Percentiles rank a stretch among this genome's conserved stretches.
phyloP scores from a whole-genome alignment of 2,113 vertebrate species.

The Xerus inauris region DNA sequence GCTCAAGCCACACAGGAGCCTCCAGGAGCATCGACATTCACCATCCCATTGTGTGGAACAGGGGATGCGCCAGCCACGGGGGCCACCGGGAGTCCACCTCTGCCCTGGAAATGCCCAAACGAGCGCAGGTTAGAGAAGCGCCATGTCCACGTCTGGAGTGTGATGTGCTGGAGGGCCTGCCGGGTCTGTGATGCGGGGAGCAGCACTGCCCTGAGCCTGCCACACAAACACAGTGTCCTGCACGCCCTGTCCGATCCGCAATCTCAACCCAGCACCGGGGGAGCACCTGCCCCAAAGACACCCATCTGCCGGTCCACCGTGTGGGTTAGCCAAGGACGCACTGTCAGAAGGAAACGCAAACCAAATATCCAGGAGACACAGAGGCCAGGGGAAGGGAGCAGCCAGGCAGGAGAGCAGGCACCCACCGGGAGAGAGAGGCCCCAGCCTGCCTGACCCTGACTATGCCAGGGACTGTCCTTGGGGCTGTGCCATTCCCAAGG shows the following conservation, averaged over 20 bases:
- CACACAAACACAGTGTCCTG: not conserved
- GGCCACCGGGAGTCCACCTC: not conserved
- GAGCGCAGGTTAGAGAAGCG: conserved; percentile 6
- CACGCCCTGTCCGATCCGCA: fast-evolving
- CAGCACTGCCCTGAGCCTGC: not conserved
- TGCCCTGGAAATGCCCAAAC: conserved; percentile 58
- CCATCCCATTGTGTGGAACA: not conserved
- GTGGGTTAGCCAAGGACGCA: not conserved
- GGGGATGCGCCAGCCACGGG: fast-evolving
- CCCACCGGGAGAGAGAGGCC: not conserved
- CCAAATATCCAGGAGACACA: not conserved
- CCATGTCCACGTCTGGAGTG: not conserved
- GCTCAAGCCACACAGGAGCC: not conserved
- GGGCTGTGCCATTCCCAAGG: not conserved
- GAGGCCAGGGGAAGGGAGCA: not conserved
- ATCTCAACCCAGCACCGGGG: not conserved
- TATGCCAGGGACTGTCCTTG: not conserved
- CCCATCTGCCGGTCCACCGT: not conserved
- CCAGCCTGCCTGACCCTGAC: not conserved
- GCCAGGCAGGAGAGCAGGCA: not conserved
- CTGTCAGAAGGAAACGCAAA: fast-evolving
- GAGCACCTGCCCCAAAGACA: not conserved
- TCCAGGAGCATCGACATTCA: not conserved
- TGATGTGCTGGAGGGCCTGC: too few relatives aligned
- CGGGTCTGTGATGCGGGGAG: fast-evolving